These are phyloP conservation scores for Melanotus villosus DNA, from an alignment of 2,888 invertebrate species.

Conservation along the genomic window DNA sequence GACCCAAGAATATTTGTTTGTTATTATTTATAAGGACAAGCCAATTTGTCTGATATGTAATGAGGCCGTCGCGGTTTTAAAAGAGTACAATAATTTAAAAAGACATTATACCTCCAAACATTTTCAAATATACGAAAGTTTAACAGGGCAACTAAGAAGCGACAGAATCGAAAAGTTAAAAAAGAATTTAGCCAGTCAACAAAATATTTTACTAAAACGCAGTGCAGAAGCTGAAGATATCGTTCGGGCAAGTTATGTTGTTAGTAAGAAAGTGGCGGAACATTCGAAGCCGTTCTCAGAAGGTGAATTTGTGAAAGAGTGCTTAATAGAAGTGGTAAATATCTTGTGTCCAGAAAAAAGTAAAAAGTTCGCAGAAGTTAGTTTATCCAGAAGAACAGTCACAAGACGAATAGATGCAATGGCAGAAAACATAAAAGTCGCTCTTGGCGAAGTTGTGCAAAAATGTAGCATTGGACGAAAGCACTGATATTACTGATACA, in stretches of 20 bases:
- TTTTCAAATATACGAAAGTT: neutral
- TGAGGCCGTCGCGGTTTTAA: conserved; percentile 42
- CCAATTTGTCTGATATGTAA: conserved; percentile 44
- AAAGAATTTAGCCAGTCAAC: conserved; percentile 32
- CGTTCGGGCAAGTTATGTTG: conserved; percentile 34
- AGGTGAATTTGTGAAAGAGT: conserved; percentile 22
- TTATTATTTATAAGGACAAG: neutral
- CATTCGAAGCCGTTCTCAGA: conserved; percentile 5
- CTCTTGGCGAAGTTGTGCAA: conserved; percentile 32
- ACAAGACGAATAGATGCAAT: conserved; percentile 39
- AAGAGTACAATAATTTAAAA: conserved; percentile 49
- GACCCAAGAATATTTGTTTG: conserved; percentile 4
- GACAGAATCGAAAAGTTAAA: conserved; percentile 29
- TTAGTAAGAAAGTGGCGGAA: conserved; percentile 16
- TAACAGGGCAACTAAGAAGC: neutral
- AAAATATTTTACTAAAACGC: conserved; percentile 23
- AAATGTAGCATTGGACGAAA: conserved; percentile 36
- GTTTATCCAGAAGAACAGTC: conserved; percentile 35
- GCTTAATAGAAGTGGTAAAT: conserved; percentile 20
- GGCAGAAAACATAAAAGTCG: conserved; percentile 39
- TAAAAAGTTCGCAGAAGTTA: conserved; percentile 35
- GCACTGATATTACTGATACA: conserved; percentile 33
- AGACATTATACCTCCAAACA: conserved; percentile 44
- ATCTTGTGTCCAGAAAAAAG: conserved; percentile 24
- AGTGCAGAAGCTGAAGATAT: neutral